Base-by-base conservation (phyloP, 2,797 vertebrate genomes). In the Neostethus bicornis region DNA sequence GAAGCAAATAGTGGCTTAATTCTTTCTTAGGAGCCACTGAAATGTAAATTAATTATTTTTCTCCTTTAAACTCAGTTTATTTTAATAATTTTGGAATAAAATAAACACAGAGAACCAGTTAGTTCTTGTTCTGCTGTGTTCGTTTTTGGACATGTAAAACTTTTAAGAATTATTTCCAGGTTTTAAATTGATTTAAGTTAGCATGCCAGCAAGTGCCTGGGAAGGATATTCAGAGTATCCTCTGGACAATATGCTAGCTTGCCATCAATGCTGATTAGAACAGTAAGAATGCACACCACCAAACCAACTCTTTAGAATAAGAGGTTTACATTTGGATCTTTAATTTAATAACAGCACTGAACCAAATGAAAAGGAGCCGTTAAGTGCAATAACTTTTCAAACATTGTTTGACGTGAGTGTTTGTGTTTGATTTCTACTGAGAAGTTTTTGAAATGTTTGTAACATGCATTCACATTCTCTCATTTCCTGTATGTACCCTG, bases 201-300 rank as follows among this genome's bases (percentile, higher is more conserved):
- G 21, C 41, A 61, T 75, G 45, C 77, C 73, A 26, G 80, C 17
- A 84, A 85, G 83, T 88, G 85, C 87, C 83, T 86, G 59, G 75
- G 69, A 76, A 81, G 43, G 66, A 70, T 38, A 57, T 50, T 54
- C 31, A 38, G 16, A 64, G 57, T 54, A 66, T 81, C 75, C 65
- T 79, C 61, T 34, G 79, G 79, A 75, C 68, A 56, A 54, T 73
- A 78, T 70, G 80, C 38, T 32, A 69, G 64, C 42, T 58, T 57
- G 48, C 69, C 53, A 61, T 77, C 26, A 35, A 63, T 49, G 46
- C 66, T 55, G 16, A 37, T 44, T 53, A 23, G 53, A 24, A 52
- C 25, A 34, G 7, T 32, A 51, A 43, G 7, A 32, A 17, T 46
- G 61, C 56, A 28, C 31, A n/a, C 14, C 7, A 34, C 35, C 29